Percentiles rank a stretch among this genome's conserved stretches.
These are phyloP conservation scores for Solea senegalensis DNA, from an alignment of 2,113 vertebrate genomes.

Conservation along the genomic window DNA sequence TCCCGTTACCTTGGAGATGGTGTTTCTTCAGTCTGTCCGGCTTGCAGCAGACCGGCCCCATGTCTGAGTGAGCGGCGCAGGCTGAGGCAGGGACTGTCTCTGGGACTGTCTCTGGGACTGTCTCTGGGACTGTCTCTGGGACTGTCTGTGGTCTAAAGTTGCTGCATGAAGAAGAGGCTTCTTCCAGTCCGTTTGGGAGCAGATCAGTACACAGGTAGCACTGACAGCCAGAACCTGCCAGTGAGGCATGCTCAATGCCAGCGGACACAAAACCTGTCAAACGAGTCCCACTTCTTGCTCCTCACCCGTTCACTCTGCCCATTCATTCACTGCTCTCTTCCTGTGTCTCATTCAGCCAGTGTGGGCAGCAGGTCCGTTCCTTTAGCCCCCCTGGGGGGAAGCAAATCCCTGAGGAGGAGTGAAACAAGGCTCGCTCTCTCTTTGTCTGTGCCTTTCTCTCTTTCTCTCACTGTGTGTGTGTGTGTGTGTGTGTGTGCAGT, in stretches of 20 bases:
- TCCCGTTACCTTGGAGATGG: slow-evolving; percentile 78
- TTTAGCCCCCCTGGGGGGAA: slow-evolving; percentile 69
- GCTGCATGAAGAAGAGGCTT: slow-evolving; percentile 43
- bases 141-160: slow-evolving; percentile 19
- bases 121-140: too few species aligned
- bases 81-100: slow-evolving; percentile 29
- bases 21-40: slow-evolving; percentile 64
- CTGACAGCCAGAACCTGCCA: slow-evolving; percentile 49
- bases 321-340: slow-evolving; percentile 57
- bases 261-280: slow-evolving; percentile 46
- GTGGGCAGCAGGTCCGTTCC: slow-evolving; percentile 67
- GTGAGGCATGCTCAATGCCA: slow-evolving; percentile 65
- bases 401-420: slow-evolving; percentile 75
- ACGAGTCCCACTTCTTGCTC: slow-evolving; percentile 44
- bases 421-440: slow-evolving; percentile 66
- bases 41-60: slow-evolving; percentile 81
- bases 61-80: slow-evolving; percentile 56
- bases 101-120: not conserved
- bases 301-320: slow-evolving; percentile 40
- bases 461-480: slow-evolving; percentile 35
- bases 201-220: slow-evolving; percentile 60
- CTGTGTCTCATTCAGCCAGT: slow-evolving; percentile 56
- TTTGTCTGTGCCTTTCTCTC: slow-evolving; percentile 32
- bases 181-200: slow-evolving; percentile 43
- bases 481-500: slow-evolving; percentile 55